Conservation (phyloP, 2,888 invertebrate genomes). For the Sinodicranocentrus sp. region DNA sequence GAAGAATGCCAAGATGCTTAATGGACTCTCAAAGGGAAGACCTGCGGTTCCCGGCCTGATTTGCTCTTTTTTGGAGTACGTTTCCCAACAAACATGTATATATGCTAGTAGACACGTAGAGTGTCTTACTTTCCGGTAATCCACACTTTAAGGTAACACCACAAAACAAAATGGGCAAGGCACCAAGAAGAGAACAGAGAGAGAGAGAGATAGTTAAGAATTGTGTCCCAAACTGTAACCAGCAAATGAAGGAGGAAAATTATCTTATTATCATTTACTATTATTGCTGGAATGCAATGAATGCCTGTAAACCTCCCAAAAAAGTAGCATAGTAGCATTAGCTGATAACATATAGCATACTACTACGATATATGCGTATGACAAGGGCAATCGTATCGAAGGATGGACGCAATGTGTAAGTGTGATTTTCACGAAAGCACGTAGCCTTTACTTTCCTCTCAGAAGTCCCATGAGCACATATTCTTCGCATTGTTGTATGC, state of each 20-base stretch:
- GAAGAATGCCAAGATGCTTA: too few species aligned
- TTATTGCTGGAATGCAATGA: slow-evolving; percentile 30
- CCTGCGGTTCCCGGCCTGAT: too few species aligned
- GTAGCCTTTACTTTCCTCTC: slow-evolving; percentile 50
- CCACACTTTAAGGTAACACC: slow-evolving; percentile 9
- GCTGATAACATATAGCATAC: too few species aligned
- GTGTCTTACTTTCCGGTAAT: slow-evolving; percentile 12
- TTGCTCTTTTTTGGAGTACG: background rate
- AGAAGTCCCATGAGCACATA: slow-evolving; percentile 52
- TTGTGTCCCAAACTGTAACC: background rate
- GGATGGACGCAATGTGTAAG: background rate
- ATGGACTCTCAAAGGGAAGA: background rate
- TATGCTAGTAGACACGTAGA: background rate
- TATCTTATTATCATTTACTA: slow-evolving; percentile 19
- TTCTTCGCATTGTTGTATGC: slow-evolving; percentile 36
- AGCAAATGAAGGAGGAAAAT: background rate
- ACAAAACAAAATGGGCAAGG: too few species aligned
- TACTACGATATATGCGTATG: too few species aligned
- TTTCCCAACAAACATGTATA: background rate
- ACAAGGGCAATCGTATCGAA: background rate
- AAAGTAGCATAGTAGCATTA: background rate
- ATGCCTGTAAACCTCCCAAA: background rate
- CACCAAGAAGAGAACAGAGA: too few species aligned
- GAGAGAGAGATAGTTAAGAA: too few species aligned
- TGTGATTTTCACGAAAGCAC: slow-evolving; percentile 53